Conservation (phyloP, 1,140 invertebrate genomes). For the Dolichoris vasculosae region DNA sequence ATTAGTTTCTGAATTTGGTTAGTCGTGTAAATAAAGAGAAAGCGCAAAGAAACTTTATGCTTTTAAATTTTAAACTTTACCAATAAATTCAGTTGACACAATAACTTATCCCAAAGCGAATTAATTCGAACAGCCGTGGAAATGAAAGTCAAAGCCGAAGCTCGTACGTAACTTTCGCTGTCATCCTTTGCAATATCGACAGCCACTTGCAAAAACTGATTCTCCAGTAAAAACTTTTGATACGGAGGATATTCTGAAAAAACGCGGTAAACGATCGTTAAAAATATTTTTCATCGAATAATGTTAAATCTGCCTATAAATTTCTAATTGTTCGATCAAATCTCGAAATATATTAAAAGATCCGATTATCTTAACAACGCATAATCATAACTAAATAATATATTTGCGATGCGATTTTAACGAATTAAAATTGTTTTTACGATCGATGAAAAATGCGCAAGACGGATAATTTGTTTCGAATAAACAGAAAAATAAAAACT, state of each 20-base stretch:
- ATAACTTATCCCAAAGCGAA: constrained; percentile 79
- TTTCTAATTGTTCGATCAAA: too few relatives aligned
- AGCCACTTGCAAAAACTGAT: constrained; percentile 79
- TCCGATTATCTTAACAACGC: too few relatives aligned
- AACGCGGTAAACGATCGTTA: not conserved
- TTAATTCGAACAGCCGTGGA: constrained; percentile 79
- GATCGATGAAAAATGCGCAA: not conserved
- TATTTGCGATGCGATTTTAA: too few relatives aligned
- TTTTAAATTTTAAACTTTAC: constrained; percentile 68
- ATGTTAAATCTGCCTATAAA: too few relatives aligned
- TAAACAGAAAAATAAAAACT: constrained; percentile 59
- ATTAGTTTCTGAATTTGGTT: not conserved
- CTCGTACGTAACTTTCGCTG: constrained; percentile 82
- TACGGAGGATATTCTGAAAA: constrained; percentile 84
- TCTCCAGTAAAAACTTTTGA: constrained; percentile 81
- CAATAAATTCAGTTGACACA: constrained; percentile 77
- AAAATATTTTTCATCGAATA: too few relatives aligned
- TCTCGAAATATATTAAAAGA: too few relatives aligned
- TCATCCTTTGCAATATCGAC: constrained; percentile 80
- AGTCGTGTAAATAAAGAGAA: not conserved
- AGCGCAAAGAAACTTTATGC: not conserved
- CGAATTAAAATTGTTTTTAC: too few relatives aligned
- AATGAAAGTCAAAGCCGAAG: constrained; percentile 82
- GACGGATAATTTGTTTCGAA: constrained; percentile 18
- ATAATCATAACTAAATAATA: too few relatives aligned